Conservation (phyloP, 2,113 vertebrate species). For the Narcine bancroftii region DNA sequence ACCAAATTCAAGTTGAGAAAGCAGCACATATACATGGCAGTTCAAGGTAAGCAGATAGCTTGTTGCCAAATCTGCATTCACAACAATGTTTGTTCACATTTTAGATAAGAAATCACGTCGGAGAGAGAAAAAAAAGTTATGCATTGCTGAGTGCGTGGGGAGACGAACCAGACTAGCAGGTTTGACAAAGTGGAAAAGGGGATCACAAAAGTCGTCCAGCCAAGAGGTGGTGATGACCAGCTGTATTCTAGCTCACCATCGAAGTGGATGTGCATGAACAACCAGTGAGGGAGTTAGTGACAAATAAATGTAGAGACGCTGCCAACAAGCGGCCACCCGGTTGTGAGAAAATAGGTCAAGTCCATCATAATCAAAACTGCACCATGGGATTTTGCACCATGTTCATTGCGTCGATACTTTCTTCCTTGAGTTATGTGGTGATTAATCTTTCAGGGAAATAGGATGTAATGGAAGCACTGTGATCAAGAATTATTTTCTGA, state of each 20-base stretch:
- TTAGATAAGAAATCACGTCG: background rate
- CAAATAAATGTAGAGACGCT: background rate
- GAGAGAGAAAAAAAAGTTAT: background rate
- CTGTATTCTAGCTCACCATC: background rate
- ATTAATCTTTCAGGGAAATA: background rate
- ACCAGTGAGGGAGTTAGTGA: background rate
- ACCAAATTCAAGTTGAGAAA: too few relatives aligned
- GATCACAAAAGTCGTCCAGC: background rate
- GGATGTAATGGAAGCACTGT: background rate
- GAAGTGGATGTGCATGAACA: background rate
- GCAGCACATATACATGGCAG: too few relatives aligned
- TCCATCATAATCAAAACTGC: background rate
- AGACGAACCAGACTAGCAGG: background rate
- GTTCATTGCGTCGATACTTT: background rate
- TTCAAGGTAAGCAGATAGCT: too few relatives aligned
- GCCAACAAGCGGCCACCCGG: slow-evolving; percentile 1
- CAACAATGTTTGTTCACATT: background rate
- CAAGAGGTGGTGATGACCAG: background rate
- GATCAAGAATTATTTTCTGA: background rate
- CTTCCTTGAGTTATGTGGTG: background rate
- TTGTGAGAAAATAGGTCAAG: slow-evolving; percentile 23
- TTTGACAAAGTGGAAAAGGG: background rate
- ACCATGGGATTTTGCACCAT: background rate
- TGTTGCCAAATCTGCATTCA: background rate
- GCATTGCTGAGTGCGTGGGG: background rate